Conservation (phyloP, 2,888 invertebrate genomes). For the Pyrgus malvae region DNA sequence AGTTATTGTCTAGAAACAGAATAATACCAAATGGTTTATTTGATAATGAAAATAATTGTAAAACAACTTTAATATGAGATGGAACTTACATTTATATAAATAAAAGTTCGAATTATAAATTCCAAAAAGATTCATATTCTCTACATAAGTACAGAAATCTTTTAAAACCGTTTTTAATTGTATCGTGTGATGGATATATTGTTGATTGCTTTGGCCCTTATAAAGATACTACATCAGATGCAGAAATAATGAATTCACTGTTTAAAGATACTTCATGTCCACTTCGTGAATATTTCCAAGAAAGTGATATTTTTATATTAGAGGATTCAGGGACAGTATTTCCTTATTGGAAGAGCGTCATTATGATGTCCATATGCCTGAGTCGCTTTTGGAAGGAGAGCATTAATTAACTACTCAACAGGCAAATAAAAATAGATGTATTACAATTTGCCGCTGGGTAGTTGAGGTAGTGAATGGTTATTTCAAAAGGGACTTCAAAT, state of each 20-base stretch:
- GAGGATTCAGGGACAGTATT: slow-evolving; percentile 29
- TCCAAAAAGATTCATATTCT: slow-evolving; percentile 10
- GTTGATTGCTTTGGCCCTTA: slow-evolving; percentile 32
- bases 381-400: slow-evolving; percentile 29
- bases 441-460: no score
- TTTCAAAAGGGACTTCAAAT: no score
- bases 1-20: no score
- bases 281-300: slow-evolving; percentile 22
- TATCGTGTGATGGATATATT: slow-evolving; percentile 33
- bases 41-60: no score
- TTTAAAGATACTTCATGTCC: slow-evolving; percentile 6
- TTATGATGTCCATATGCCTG: slow-evolving; percentile 29
- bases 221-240: slow-evolving; percentile 30
- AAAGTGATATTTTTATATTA: slow-evolving; percentile 28
- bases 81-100: no score
- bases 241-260: slow-evolving; percentile 27
- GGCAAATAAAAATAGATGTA: no score
- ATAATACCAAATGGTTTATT: no score
- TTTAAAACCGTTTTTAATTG: slow-evolving; percentile 33
- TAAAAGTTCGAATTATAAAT: no score
- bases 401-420: slow-evolving; percentile 30
- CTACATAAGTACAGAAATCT: slow-evolving; percentile 28
- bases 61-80: no score
- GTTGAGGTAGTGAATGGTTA: no score
- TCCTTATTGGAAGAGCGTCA: slow-evolving; percentile 15